Conservation (phyloP, 2,113 vertebrate species). For the Stigmatopora argus region DNA sequence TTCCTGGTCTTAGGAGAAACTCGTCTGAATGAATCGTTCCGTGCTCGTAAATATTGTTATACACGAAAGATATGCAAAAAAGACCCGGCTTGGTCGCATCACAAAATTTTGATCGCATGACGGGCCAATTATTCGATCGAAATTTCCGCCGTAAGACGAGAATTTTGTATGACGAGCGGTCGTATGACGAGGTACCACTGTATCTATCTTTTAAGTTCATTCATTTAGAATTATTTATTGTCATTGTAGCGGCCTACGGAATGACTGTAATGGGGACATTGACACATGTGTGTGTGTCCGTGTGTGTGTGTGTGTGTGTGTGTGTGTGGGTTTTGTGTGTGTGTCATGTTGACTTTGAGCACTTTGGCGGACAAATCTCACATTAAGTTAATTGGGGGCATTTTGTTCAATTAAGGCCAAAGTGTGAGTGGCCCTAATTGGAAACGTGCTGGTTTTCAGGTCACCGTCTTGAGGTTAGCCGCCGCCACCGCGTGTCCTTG, state of each 20-base stretch:
- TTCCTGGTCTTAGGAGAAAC: no score
- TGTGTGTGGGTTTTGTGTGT: neutral
- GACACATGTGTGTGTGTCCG: neutral
- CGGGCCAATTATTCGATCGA: no score
- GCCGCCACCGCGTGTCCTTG: neutral
- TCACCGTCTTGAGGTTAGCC: neutral
- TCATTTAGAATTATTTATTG: neutral
- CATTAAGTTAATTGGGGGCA: slow-evolving; percentile 6
- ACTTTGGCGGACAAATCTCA: neutral
- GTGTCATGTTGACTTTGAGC: neutral
- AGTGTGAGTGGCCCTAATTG: neutral
- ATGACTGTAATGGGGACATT: neutral
- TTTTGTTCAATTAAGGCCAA: slow-evolving; percentile 6
- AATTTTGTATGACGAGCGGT: no score
- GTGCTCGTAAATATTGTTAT: no score
- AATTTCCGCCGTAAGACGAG: no score
- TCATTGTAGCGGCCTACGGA: neutral
- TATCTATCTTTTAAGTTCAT: neutral
- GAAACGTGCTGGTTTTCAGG: neutral
- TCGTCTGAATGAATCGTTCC: no score
- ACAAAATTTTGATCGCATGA: no score
- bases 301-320: neutral
- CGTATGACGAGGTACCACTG: no score
- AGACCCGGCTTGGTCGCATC: no score
- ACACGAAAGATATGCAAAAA: no score